Percentiles rank a stretch among this genome's conserved stretches.
Evolutionary conservation across 2,113 vertebrate species (phyloP).

Genomic region (Sminthopsis crassicaudata): DNA sequence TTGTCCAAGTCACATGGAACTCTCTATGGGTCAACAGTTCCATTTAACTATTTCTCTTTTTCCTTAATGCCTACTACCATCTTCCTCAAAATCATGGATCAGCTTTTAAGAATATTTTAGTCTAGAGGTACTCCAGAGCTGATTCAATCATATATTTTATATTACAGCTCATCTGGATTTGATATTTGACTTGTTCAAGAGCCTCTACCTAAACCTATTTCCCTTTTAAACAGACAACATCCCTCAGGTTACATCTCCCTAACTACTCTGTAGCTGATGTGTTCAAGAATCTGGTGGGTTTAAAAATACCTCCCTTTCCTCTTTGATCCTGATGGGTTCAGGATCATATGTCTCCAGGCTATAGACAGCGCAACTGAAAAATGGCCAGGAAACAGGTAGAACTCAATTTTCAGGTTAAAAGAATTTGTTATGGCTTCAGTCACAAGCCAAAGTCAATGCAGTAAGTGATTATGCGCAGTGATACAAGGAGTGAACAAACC

Average conservation of each 20-base stretch:
- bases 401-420: slow-evolving; percentile 4
- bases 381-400: neutral
- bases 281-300: neutral
- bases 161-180: neutral
- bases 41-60: neutral
- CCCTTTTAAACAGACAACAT: neutral
- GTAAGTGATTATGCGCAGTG: neutral
- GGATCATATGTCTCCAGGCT: neutral
- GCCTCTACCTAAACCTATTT: neutral
- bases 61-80: neutral
- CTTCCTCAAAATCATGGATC: neutral
- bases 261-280: neutral
- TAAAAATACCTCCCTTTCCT: neutral
- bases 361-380: neutral
- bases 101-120: neutral
- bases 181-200: neutral
- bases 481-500: fast-evolving
- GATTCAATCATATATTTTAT: neutral
- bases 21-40: neutral
- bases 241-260: neutral
- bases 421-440: neutral
- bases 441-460: neutral
- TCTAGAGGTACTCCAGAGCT: neutral
- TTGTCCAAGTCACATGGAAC: neutral
- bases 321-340: neutral